Base-by-base conservation (phyloP, 1,140 invertebrate species). In the Micrasema longulum region DNA sequence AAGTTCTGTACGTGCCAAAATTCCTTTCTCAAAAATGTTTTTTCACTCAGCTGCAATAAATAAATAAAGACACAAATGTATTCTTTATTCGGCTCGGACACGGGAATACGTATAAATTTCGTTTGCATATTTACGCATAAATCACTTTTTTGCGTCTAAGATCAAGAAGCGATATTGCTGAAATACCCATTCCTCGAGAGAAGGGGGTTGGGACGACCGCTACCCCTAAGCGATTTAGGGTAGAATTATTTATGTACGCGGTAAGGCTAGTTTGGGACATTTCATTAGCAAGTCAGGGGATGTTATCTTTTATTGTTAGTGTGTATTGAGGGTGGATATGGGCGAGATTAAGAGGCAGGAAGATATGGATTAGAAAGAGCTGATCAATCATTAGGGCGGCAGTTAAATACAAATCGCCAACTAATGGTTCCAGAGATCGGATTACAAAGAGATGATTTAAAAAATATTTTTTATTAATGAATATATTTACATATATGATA, bases 351-450 rank as follows among this genome's bases (percentile, higher is more conserved):
- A 48, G 43, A 47, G 23, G 62, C 20, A 12, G 62, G 45, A 48
- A 64, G 62, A 64, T 64, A 64, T 64, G 62, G 62, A 64, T 64
- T 64, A 64, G 41, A 48, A 48, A 48, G 45, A 31, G 41, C 23
- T 43, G 62, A 64, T 64, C 62, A 64, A 64, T 64, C 62, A 64
- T 47, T 22, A 48, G 35, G n/a, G 9, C 16, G 62, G 41, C 16
- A 41, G 23, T 10, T 7, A 22, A 22, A 63, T 10, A 45, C 38
- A 2, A 2, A 14, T 20, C 5, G 18, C 0, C 1, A 63, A 63
- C 36, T n/a, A 7, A 11, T 22, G 43, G 60, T 11, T 12, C 12
- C 5, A 9, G 60, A 63, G n/a, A n/a, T n/a, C n/a, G n/a, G n/a
- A n/a, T n/a, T n/a, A n/a, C n/a, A n/a, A n/a, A n/a, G n/a, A n/a